Base-by-base conservation (phyloP, 2,888 invertebrate species). In the Hirtodrosophila confusa region DNA sequence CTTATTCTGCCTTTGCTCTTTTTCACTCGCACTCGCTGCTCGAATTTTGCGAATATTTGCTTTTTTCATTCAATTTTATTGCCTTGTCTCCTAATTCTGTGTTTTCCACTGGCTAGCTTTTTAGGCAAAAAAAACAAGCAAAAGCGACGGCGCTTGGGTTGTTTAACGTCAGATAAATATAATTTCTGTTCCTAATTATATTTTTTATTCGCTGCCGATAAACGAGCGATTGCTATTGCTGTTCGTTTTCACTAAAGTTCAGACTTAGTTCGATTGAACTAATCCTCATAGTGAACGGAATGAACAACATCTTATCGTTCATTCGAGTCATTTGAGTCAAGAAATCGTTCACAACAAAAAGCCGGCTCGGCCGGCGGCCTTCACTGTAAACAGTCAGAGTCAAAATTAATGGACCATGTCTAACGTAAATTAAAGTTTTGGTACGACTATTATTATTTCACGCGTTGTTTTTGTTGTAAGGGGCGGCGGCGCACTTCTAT, bases 151-250 rank as follows among this genome's bases (percentile, higher is more conserved):
- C 74, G 54, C 51, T 62, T 58, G 37, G 11, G 23, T 58, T 47
- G 67, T 74, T 77, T 55, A 73, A 73, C 43, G 78, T 74, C 78
- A 55, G 68, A 51, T 61, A 57, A 62, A 67, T 77, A 73, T 74
- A 74, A 63, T 62, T 61, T 73, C 29, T 73, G 68, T 77, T 76
- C 47, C 77, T 77, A 74, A 74, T 77, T 73, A 77, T 74, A 77
- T 74, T 74, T 73, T 27, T 74, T 77, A 77, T 74, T 74, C 78
- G 73, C 73, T 74, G 73, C 73, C 73, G 73, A 76, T 75, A 76
- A 73, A 73, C 73, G 73, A 74, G 61, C 71, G 31, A 31, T 31
- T 31, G 31, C 7, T 31, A 7, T 31, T 31, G 31, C 31, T 41
- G 10, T 41, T 41, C 41, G 41, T 41, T 41, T 41, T 41, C 41